A percentile compares a stretch with the other conserved stretches of the same genome.
Conservation (phyloP, 2,888 invertebrate species). For the Trachelus iudaicus region DNA sequence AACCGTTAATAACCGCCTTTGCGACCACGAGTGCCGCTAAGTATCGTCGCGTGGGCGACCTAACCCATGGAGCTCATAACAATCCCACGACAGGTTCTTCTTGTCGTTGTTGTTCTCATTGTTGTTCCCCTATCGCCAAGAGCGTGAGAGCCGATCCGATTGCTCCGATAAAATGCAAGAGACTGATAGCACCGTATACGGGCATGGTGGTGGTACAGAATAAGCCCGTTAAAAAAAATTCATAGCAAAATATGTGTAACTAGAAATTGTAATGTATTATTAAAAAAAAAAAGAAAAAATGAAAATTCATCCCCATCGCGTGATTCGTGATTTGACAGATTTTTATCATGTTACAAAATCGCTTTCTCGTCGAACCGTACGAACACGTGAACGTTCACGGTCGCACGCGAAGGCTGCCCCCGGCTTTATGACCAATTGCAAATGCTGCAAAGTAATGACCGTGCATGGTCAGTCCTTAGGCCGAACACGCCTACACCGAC, state of each 20-base stretch:
- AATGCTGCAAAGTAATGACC: constrained; percentile 50
- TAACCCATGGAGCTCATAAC: constrained; percentile 9
- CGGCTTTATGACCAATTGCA: constrained; percentile 47
- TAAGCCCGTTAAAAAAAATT: neutral
- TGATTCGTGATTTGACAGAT: neutral
- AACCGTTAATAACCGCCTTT: constrained; percentile 55
- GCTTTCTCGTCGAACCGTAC: neutral
- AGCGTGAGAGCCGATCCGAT: neutral
- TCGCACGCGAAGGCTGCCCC: constrained; percentile 33
- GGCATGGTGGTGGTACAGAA: neutral
- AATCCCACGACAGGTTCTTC: constrained; percentile 37
- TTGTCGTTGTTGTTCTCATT: neutral
- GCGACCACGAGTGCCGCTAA: constrained; percentile 44
- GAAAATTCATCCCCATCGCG: neutral
- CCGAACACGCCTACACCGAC: constrained; percentile 49
- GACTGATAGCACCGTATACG: neutral
- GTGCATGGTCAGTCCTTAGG: constrained; percentile 38
- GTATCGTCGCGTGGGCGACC: constrained; percentile 48
- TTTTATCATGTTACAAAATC: neutral
- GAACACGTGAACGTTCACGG: constrained; percentile 8
- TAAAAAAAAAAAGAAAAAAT: neutral
- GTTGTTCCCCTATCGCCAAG: neutral
- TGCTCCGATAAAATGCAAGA: neutral
- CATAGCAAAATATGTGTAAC: neutral
- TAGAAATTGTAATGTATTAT: neutral